Evolutionary conservation across 1,140 invertebrate species (phyloP).

Genomic region (Trichonephila inaurata): DNA sequence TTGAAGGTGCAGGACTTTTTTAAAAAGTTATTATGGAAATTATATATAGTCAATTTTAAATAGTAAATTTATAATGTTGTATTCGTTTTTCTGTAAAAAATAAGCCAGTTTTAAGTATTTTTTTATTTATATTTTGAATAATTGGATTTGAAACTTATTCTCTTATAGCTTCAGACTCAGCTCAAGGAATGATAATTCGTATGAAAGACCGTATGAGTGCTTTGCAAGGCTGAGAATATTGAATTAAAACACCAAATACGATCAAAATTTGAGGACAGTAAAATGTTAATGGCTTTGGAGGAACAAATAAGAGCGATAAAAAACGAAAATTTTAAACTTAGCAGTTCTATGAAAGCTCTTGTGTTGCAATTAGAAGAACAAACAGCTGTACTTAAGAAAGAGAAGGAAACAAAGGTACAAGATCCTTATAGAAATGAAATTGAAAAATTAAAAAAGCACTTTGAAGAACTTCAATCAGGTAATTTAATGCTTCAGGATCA

Average conservation of each 20-base stretch:
- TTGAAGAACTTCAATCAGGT: slow-evolving; percentile 31
- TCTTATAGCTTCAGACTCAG: not conserved
- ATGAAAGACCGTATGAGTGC: not conserved
- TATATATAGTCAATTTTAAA: too few relatives aligned
- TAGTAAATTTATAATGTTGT: too few relatives aligned
- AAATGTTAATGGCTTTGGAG: slow-evolving; percentile 29
- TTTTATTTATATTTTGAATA: too few relatives aligned
- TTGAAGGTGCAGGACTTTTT: too few relatives aligned
- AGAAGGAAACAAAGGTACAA: not conserved
- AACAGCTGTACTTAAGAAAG: slow-evolving; percentile 8
- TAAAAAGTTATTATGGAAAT: too few relatives aligned
- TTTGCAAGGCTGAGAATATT: slow-evolving; percentile 33
- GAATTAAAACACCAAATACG: slow-evolving; percentile 39
- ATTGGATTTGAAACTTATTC: not conserved
- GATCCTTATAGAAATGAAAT: slow-evolving; percentile 50
- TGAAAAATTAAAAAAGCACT: slow-evolving; percentile 39
- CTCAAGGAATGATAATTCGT: not conserved
- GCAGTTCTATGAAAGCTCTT: slow-evolving; percentile 21
- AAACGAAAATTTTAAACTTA: slow-evolving; percentile 47
- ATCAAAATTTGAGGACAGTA: slow-evolving; percentile 39
- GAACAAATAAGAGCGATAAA: slow-evolving; percentile 47
- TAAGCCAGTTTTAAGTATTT: too few relatives aligned
- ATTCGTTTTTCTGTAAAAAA: too few relatives aligned
- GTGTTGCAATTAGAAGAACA: slow-evolving; percentile 32
- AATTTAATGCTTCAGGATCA: slow-evolving; percentile 49